Conservation (phyloP, 2,113 vertebrate genomes). For the Engystomops pustulosus region DNA sequence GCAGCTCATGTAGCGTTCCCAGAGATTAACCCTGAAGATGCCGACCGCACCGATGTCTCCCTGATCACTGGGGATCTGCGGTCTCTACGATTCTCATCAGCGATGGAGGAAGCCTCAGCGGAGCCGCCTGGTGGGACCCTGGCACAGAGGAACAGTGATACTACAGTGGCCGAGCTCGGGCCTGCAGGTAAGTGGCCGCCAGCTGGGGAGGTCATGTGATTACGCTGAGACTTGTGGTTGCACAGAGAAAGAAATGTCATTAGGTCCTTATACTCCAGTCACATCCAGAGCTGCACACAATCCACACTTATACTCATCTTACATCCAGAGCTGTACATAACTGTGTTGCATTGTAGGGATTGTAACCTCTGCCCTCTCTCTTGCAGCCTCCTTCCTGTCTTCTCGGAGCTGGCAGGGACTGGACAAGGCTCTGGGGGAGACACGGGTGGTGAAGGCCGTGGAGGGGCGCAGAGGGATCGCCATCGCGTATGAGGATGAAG, state of each 20-base stretch:
- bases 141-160: slow-evolving; percentile 75
- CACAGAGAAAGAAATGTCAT: too few species aligned
- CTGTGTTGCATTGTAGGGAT: background rate
- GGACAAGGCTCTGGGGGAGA: slow-evolving; percentile 87
- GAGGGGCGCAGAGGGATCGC: slow-evolving; percentile 89
- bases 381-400: slow-evolving; percentile 85
- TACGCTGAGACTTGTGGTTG: background rate
- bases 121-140: slow-evolving; percentile 65
- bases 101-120: slow-evolving; percentile 19
- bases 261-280: background rate
- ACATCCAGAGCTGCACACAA: background rate
- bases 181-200: slow-evolving; percentile 80
- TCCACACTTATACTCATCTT: too few species aligned
- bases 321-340: too few species aligned
- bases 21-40: slow-evolving; percentile 61
- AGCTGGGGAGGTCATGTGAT: background rate
- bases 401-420: slow-evolving; percentile 91
- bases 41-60: slow-evolving; percentile 77
- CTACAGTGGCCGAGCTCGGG: slow-evolving; percentile 75
- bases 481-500: slow-evolving; percentile 93
- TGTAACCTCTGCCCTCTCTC: background rate
- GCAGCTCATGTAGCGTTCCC: slow-evolving; percentile 78
- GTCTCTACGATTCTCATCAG: slow-evolving; percentile 42
- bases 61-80: slow-evolving; percentile 89
- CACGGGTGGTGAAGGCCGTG: slow-evolving; percentile 78